Evolutionary conservation across 2,888 invertebrate species (phyloP), one percentile per base, ranked within the genome.

Genomic region (Tachina fera): DNA sequence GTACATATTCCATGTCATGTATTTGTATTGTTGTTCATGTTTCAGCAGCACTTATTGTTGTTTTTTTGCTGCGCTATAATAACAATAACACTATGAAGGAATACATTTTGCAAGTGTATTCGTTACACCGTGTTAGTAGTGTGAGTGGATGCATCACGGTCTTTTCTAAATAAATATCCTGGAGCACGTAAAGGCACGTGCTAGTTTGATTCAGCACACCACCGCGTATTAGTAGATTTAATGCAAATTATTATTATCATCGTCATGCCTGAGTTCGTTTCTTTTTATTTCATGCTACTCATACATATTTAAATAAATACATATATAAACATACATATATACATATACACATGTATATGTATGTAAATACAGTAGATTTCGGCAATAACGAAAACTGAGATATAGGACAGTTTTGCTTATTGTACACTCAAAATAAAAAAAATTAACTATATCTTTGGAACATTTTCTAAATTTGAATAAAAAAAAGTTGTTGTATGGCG

Each of bases 211-310:
- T 43, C 77, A 71, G 60, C 77, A 78, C 77, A 75, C 43, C 88
- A 90, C 90, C 91, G 89, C 90, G 92, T 91, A 92, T 92, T 92
- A 92, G 91, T 90, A 89, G 90, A 91, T 91, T 92, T 92, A 90
- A 91, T 91, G 91, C 90, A 91, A 90, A 91, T 91, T 90, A 89
- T 86, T 75, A 80, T 79, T 70, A 56, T 47, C 39, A 45, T 43
- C 39, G 39, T 65, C 56, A 65, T 79, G 63, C 11, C 53, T 16
- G 22, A 16, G 41, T 58, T 75, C 19, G 1, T 22, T 70, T 68
- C 47, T 56, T 65, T 60, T 68, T 43, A 56, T 43, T 56, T 63
- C 11, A 45, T 45, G 19, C 8, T 47, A 65, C 31, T 31, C 6
- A 31, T 31, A 31, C 31, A 31, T 31, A 31, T 31, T 31, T 31